Percentiles rank a stretch among this genome's conserved stretches.
Conservation (phyloP, 2,888 invertebrate species). For the Amphipoea lucens region DNA sequence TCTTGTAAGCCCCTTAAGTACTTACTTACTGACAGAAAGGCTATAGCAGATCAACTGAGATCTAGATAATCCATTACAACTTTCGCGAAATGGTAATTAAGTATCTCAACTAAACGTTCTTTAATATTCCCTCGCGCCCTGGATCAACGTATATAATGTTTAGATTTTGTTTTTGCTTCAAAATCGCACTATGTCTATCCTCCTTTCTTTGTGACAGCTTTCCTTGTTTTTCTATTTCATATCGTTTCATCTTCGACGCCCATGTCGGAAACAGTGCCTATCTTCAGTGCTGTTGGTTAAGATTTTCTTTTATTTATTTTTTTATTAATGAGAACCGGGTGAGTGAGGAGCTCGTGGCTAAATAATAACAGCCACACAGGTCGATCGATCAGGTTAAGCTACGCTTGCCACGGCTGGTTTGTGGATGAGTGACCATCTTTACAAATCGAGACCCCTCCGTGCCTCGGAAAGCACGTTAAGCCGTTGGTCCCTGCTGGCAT, state of each 20-base stretch:
- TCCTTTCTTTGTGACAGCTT: slow-evolving; percentile 1
- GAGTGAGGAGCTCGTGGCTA: too few species aligned
- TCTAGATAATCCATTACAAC: slow-evolving; percentile 4
- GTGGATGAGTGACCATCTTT: too few species aligned
- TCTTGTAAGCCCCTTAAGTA: too few species aligned
- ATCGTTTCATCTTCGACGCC: slow-evolving; percentile 11
- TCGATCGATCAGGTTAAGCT: too few species aligned
- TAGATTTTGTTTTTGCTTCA: slow-evolving; percentile 8
- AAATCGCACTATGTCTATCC: background rate
- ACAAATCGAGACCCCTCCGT: too few species aligned
- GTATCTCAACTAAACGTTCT: background rate
- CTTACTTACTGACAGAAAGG: background rate
- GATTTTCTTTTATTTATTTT: background rate
- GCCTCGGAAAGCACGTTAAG: too few species aligned
- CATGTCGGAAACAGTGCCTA: background rate
- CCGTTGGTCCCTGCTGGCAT: too few species aligned
- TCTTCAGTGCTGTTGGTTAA: background rate
- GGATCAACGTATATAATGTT: background rate
- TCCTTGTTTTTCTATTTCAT: slow-evolving; percentile 31
- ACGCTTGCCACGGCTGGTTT: too few species aligned
- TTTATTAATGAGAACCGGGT: background rate
- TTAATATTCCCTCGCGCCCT: slow-evolving; percentile 6
- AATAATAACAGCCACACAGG: too few species aligned
- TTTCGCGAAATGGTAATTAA: background rate
- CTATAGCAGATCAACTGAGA: too few species aligned